Base-by-base conservation (phyloP, 92 coral and sea anemone species). In the Actinostola sp. region DNA sequence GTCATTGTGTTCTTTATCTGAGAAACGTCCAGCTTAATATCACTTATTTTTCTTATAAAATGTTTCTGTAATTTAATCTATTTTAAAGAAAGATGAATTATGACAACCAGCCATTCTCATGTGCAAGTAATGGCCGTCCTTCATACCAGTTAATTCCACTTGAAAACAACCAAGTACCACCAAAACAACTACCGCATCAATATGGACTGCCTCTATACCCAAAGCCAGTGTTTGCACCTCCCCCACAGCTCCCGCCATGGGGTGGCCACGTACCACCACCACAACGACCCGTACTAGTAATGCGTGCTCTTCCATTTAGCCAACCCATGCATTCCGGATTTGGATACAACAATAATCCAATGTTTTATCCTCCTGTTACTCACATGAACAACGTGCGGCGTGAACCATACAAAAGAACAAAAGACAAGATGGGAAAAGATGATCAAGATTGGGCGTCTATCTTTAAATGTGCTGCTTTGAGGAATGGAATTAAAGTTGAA, bases 401-500 rank as follows among this genome's bases (percentile, higher is more conserved):
- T 57, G 63, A 30, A 30, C 6, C n/a, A 57, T 17, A 9, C 13
- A 57, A 28, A 12, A 17, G 10, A 46, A 6, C 15, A 17, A 57
- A 27, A 12, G 4, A 2, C 29, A 28, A 57, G 21, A 12, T 28
- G 27, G 63, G 7, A 30, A 30, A 29, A 9, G 17, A 9, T 13
- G 21, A 12, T 4, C 4, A 57, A 19, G 39, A 57, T 31, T 52
- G 43, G 21, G 74, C 50, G 62, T 27, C 61, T 29, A 32, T 44
- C 32, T 86, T 86, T 65, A 67, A 70, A 74, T 68, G 60, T 21
- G 81, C 81, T 12, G 91, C 95, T 15, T 63, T 44, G 25, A 75
- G 85, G 51, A 72, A 76, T 72, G 91, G 95, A 14, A 89, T 89
- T 54, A 89, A 69, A 78, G 66, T 89, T 29, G 77, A 89, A 10